These are phyloP conservation scores for Bettongia penicillata DNA, from an alignment of 2,113 vertebrate species.

Conservation along the genomic window DNA sequence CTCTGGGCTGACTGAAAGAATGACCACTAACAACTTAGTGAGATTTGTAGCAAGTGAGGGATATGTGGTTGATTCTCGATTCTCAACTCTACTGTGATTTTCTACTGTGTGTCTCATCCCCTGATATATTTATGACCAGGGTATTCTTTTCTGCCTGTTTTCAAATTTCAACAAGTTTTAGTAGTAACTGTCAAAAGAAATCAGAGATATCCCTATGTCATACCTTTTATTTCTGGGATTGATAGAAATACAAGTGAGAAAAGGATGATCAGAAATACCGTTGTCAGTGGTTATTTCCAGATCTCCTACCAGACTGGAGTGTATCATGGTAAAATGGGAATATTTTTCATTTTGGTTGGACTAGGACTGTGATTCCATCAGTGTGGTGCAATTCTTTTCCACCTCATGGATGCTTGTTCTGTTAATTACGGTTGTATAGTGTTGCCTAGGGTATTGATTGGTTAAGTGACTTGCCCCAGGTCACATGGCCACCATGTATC, in stretches of 20 bases:
- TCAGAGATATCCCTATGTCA: not conserved
- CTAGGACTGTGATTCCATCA: not conserved
- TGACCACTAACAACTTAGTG: slow-evolving; percentile 31
- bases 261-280: slow-evolving; percentile 9
- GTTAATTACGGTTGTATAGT: not conserved
- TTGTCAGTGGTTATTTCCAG: not conserved
- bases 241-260: not conserved
- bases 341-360: not conserved
- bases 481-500: not conserved
- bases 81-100: slow-evolving; percentile 29
- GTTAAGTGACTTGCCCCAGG: not conserved
- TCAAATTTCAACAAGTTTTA: not conserved
- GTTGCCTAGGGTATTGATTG: not conserved
- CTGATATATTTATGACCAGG: slow-evolving; percentile 26
- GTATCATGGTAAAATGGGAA: slow-evolving; percentile 35
- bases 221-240: not conserved
- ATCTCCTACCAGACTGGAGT: slow-evolving; percentile 33
- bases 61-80: slow-evolving; percentile 12
- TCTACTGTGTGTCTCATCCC: slow-evolving; percentile 25
- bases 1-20: slow-evolving; percentile 11
- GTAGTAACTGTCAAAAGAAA: slow-evolving; percentile 37
- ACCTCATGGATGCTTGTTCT: not conserved
- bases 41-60: slow-evolving; percentile 36
- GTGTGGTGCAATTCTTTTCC: not conserved
- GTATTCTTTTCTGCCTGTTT: not conserved